Evolutionary conservation across 1,140 invertebrate genomes (phyloP).

Genomic region (Cryptotermes secundus): DNA sequence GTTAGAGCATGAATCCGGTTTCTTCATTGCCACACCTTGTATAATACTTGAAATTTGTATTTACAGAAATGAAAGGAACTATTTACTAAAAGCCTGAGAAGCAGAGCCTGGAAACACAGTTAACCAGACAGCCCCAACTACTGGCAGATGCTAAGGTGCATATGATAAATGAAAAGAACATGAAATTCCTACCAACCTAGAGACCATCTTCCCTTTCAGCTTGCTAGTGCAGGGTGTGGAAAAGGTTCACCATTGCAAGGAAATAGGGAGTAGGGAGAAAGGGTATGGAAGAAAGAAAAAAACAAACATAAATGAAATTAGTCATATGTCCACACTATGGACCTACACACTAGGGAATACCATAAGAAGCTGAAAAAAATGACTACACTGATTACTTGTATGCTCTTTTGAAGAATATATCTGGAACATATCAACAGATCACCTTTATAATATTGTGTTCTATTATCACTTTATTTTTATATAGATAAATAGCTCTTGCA

Average conservation of each 20-base stretch:
- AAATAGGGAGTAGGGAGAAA: constrained; percentile 52
- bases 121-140: background rate
- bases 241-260: constrained; percentile 40
- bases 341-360: background rate
- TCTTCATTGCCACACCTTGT: too few relatives aligned
- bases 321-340: background rate
- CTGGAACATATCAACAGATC: too few relatives aligned
- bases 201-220: constrained; percentile 74
- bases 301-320: background rate
- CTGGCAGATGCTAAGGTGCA: background rate
- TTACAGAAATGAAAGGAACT: too few relatives aligned
- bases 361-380: background rate
- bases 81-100: too few relatives aligned
- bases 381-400: too few relatives aligned
- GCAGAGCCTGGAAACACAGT: background rate
- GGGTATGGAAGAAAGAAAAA: constrained; percentile 37
- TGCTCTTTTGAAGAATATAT: too few relatives aligned
- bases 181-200: constrained; percentile 64
- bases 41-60: too few relatives aligned
- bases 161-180: background rate
- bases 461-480: too few relatives aligned
- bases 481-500: too few relatives aligned
- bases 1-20: too few relatives aligned
- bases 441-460: too few relatives aligned
- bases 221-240: constrained; percentile 63